Evolutionary conservation across 2,797 vertebrate species (phyloP).

Genomic region (Hippoglossus hippoglossus): DNA sequence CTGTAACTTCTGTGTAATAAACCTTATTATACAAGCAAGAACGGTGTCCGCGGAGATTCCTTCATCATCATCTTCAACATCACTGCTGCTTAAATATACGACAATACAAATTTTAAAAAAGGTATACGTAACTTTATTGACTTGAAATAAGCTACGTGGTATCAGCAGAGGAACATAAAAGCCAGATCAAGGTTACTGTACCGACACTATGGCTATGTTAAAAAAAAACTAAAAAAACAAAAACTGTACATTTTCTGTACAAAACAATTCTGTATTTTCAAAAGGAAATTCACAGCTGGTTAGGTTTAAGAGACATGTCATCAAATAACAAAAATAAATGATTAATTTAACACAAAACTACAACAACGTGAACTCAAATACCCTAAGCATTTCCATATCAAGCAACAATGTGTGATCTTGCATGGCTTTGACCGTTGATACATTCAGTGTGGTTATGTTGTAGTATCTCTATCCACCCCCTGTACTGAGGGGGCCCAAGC

Average conservation of each 20-base stretch:
- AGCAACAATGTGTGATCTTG: conserved; percentile 17
- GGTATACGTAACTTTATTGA: conserved; percentile 65
- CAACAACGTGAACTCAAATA: conserved; percentile 39
- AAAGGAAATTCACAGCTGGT: conserved; percentile 41
- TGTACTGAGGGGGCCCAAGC: background rate
- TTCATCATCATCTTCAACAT: too few species aligned
- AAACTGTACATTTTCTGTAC: conserved; percentile 56
- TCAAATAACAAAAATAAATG: conserved; percentile 45
- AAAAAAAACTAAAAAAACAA: conserved; percentile 40
- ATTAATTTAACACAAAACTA: conserved; percentile 29
- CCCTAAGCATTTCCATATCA: conserved; percentile 33
- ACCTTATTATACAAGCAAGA: too few species aligned
- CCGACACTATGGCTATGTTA: conserved; percentile 46
- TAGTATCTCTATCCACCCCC: conserved; percentile 1
- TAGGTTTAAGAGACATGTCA: conserved; percentile 23
- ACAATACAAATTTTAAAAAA: conserved; percentile 26
- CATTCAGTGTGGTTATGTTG: conserved; percentile 37
- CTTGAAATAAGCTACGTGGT: conserved; percentile 40
- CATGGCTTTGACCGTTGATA: conserved; percentile 35
- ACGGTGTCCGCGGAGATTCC: too few species aligned
- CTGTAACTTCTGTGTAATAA: too few species aligned
- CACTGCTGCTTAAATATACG: too few species aligned
- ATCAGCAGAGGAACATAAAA: conserved; percentile 43
- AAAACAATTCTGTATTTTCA: conserved; percentile 43
- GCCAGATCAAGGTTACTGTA: conserved; percentile 38